A percentile compares a stretch with the other conserved stretches of the same genome.
phyloP scores from a whole-genome alignment of 2,888 invertebrate species.

The Nycteola revayana region DNA sequence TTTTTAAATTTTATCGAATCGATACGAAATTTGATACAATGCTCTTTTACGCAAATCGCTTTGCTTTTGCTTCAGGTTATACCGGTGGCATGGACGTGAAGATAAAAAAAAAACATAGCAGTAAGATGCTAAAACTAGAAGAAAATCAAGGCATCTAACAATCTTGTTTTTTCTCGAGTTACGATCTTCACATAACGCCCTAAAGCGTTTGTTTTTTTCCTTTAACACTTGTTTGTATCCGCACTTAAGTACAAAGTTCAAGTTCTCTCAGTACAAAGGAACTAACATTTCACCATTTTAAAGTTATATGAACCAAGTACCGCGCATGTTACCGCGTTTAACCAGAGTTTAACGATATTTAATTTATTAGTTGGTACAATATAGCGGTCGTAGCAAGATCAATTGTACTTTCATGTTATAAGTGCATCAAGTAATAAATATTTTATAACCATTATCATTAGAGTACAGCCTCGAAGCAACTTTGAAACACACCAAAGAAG shows the following conservation, averaged over 20 bases:
- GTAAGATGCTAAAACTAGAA: constrained; percentile 3
- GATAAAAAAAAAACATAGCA: constrained; percentile 12
- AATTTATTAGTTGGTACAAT: no score
- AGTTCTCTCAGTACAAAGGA: no score
- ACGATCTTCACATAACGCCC: constrained; percentile 58
- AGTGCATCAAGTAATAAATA: no score
- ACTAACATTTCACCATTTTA: no score
- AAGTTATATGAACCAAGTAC: no score
- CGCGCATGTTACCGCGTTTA: no score
- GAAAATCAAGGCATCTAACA: constrained; percentile 1
- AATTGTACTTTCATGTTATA: no score
- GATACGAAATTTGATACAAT: constrained; percentile 26
- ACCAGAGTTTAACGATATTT: no score
- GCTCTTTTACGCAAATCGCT: constrained; percentile 56
- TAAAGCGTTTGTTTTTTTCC: constrained; percentile 69
- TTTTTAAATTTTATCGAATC: constrained; percentile 15
- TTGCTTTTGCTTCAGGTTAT: constrained; percentile 78
- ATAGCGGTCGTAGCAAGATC: no score
- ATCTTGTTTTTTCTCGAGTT: constrained; percentile 11
- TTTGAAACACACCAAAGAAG: no score
- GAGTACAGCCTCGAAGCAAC: no score
- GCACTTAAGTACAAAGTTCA: constrained; percentile 58
- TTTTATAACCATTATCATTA: no score
- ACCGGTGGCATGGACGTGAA: constrained; percentile 62
- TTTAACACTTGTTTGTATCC: constrained; percentile 80